Conservation (phyloP, 2,797 vertebrate genomes). For the Epinephelus coioides region DNA sequence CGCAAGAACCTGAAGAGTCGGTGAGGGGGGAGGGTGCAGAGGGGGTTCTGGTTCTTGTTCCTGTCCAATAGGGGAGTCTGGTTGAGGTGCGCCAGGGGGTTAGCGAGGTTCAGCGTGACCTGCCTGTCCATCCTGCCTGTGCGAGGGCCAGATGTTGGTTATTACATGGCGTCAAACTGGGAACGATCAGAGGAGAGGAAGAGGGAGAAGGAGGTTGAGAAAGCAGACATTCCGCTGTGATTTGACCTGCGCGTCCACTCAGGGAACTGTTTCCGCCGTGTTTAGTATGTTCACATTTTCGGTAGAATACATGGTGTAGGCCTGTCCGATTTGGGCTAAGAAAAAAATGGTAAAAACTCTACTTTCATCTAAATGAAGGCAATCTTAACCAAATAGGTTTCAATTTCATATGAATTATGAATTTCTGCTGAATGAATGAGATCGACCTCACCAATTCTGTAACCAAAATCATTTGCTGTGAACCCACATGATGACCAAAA, state of each 20-base stretch:
- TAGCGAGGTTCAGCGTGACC: constrained; percentile 66
- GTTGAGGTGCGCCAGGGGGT: constrained; percentile 55
- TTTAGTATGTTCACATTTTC: constrained; percentile 20
- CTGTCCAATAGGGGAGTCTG: constrained; percentile 76
- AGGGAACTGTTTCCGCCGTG: constrained; percentile 23
- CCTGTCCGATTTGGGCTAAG: background rate
- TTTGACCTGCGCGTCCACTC: constrained; percentile 56
- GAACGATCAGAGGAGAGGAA: constrained; percentile 70
- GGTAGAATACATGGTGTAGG: background rate
- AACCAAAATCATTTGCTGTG: background rate
- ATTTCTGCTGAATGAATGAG: background rate
- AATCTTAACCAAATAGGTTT: no score
- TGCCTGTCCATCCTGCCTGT: constrained; percentile 53
- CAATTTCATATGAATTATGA: no score
- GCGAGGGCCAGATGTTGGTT: constrained; percentile 82
- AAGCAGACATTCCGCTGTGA: constrained; percentile 56
- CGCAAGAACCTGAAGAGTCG: constrained; percentile 34
- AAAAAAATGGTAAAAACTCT: background rate
- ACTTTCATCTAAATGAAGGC: background rate
- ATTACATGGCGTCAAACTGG: constrained; percentile 79
- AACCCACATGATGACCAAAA: background rate
- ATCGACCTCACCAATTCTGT: background rate
- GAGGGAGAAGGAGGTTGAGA: constrained; percentile 30
- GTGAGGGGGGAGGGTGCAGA: background rate
- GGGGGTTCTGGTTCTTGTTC: constrained; percentile 74